Percentiles rank a stretch among this genome's conserved stretches.
These are phyloP conservation scores for Corticium candelabrum DNA, from an alignment of 37 sponge, comb jelly and placozoan genomes.

Conservation along the genomic window DNA sequence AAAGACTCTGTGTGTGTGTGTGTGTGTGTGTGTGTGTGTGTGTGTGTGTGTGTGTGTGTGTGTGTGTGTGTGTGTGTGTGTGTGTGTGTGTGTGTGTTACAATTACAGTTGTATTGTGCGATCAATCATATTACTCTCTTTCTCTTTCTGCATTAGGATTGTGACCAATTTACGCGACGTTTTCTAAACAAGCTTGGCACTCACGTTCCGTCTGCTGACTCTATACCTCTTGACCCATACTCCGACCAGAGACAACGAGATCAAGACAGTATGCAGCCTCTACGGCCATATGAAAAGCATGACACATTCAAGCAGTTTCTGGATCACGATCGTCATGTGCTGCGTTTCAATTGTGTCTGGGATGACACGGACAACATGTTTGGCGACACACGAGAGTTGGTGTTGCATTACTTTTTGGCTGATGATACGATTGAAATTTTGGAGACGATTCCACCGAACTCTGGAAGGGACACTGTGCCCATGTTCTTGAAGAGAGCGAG, in stretches of 20 bases:
- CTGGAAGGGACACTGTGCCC: slow-evolving; percentile 85
- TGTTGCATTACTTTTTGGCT: slow-evolving; percentile 92
- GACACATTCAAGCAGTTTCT: slow-evolving; percentile 90
- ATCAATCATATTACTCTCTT: too few species aligned
- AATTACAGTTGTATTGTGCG: too few species aligned
- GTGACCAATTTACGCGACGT: slow-evolving; percentile 89
- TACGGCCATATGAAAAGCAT: slow-evolving; percentile 82
- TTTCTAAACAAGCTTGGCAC: slow-evolving; percentile 80
- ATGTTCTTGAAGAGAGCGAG: slow-evolving; percentile 66
- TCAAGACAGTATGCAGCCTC: slow-evolving; percentile 85
- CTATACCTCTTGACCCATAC: slow-evolving; percentile 66
- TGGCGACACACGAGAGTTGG: slow-evolving; percentile 80
- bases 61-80: too few species aligned
- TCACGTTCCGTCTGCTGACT: slow-evolving; percentile 32
- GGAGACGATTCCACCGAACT: slow-evolving; percentile 77
- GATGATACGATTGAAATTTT: slow-evolving; percentile 90
- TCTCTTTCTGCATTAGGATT: slow-evolving; percentile 45
- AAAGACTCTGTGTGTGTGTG: slow-evolving; percentile 1
- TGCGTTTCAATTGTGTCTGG: slow-evolving; percentile 88
- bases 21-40: not conserved
- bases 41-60: too few species aligned
- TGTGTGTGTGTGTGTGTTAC: too few species aligned
- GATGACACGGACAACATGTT: slow-evolving; percentile 92
- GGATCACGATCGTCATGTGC: slow-evolving; percentile 85
- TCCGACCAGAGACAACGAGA: slow-evolving; percentile 47